Conservation (phyloP, 1,140 invertebrate species). For the Zeugodacus cucurbitae region DNA sequence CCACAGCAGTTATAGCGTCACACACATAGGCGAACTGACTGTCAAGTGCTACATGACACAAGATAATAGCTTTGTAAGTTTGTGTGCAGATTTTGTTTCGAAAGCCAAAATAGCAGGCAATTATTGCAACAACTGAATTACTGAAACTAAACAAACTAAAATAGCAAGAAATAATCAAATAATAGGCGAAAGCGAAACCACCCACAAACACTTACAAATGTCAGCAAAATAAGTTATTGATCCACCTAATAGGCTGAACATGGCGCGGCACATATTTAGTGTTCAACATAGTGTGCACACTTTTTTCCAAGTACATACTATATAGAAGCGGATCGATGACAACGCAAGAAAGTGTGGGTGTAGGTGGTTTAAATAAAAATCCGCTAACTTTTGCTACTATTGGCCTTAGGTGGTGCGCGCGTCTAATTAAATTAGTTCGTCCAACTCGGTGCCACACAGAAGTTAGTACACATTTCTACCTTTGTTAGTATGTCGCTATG, state of each 20-base stretch:
- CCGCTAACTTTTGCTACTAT: neutral
- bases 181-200: neutral
- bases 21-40: neutral
- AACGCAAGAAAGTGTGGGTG: neutral
- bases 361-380: neutral
- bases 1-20: neutral
- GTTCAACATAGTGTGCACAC: neutral
- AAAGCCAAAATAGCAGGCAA: neutral
- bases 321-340: neutral
- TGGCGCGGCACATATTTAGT: neutral
- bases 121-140: slow-evolving; percentile 4
- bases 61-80: neutral
- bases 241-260: slow-evolving; percentile 1
- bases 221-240: slow-evolving; percentile 26
- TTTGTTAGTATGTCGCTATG: neutral
- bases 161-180: neutral
- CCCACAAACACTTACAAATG: neutral
- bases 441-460: neutral
- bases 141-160: neutral
- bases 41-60: neutral
- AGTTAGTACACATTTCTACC: neutral
- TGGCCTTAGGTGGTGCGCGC: neutral
- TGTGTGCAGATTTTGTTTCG: neutral
- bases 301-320: neutral
- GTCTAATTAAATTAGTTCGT: slow-evolving; percentile 24